Evolutionary conservation across 2,888 invertebrate species (phyloP).

Genomic region (Cepaea hortensis): DNA sequence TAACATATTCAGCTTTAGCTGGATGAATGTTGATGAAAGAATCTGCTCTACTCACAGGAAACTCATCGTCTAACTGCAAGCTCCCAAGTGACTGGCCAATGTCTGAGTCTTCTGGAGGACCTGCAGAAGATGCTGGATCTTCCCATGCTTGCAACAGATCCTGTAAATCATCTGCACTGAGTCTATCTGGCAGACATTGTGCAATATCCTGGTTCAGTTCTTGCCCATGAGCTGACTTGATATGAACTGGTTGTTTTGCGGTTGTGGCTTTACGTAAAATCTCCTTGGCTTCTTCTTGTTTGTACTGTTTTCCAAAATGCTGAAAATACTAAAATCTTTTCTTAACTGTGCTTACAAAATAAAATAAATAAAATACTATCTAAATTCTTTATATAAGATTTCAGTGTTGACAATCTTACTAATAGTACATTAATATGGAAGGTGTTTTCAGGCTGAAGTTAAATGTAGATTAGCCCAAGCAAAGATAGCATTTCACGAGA

Average conservation of each 20-base stretch:
- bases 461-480: no score
- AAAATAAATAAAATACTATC: no score
- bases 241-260: conserved; percentile 29
- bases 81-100: background rate
- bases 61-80: conserved; percentile 13
- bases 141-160: background rate
- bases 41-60: background rate
- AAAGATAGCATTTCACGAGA: no score
- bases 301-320: conserved; percentile 64
- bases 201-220: background rate
- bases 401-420: no score
- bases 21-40: no score
- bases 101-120: background rate
- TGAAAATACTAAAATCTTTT: conserved; percentile 40
- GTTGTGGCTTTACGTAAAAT: conserved; percentile 51
- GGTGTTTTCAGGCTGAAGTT: no score
- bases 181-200: background rate
- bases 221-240: conserved; percentile 14
- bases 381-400: no score
- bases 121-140: background rate
- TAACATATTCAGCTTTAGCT: no score
- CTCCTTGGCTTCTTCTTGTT: conserved; percentile 57
- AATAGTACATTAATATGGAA: no score
- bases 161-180: background rate
- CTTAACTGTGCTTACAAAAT: no score